A percentile compares a stretch with the other conserved stretches of the same genome.
These are phyloP conservation scores for Synergus itoensis DNA, from an alignment of 2,888 invertebrate genomes.

Conservation along the genomic window DNA sequence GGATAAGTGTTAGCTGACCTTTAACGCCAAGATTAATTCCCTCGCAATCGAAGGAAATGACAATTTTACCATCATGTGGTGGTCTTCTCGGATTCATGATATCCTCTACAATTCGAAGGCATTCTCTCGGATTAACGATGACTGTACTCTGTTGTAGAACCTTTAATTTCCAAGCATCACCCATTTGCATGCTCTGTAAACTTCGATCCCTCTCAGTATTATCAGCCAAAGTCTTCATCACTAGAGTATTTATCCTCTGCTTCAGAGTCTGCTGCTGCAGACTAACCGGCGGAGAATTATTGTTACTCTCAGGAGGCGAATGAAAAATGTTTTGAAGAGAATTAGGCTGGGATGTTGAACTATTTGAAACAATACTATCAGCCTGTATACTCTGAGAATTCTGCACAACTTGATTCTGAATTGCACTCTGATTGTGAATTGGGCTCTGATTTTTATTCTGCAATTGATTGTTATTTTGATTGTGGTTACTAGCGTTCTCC, in stretches of 20 bases:
- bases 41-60: conserved; percentile 94
- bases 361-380: conserved; percentile 58
- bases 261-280: conserved; percentile 85
- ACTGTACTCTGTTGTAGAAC: conserved; percentile 90
- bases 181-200: conserved; percentile 74
- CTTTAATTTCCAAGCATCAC: conserved; percentile 90
- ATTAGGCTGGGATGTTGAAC: conserved; percentile 61
- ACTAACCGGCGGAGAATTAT: conserved; percentile 70
- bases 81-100: conserved; percentile 80
- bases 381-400: conserved; percentile 47
- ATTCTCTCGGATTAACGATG: conserved; percentile 88
- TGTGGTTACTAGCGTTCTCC: conserved; percentile 47
- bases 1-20: conserved; percentile 92
- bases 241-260: conserved; percentile 92
- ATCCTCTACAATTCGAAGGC: conserved; percentile 87
- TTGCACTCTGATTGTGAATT: conserved; percentile 41
- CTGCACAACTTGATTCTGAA: conserved; percentile 46
- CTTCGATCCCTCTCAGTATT: conserved; percentile 85
- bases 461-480: conserved; percentile 50
- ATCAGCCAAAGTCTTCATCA: conserved; percentile 93
- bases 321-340: conserved; percentile 59
- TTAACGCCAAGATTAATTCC: conserved; percentile 94
- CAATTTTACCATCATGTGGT: conserved; percentile 75
- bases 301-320: conserved; percentile 65
- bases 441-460: conserved; percentile 24